A percentile compares a stretch with the other conserved stretches of the same genome.
phyloP scores from a whole-genome alignment of 1,140 invertebrate species.

The Drosophila lowei region DNA sequence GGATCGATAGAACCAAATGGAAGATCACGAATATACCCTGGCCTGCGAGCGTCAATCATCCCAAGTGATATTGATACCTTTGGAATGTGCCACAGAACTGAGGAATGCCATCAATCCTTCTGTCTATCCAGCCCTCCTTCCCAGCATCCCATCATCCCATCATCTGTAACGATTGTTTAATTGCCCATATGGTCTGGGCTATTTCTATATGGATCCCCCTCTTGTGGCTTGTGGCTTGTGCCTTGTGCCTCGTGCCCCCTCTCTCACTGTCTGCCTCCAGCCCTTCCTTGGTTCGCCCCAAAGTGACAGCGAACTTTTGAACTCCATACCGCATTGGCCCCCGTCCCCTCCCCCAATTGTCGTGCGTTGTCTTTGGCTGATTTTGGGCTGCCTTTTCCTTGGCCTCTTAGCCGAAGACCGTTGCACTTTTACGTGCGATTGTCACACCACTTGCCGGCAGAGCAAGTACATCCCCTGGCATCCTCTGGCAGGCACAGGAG shows the following conservation, averaged over 20 bases:
- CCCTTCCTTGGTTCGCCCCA: constrained; percentile 3
- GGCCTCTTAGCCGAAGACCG: constrained; percentile 50
- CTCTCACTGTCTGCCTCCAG: constrained; percentile 2
- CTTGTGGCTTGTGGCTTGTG: not conserved
- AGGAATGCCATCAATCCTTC: constrained; percentile 15
- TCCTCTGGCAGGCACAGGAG: not conserved
- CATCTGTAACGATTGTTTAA: constrained; percentile 53
- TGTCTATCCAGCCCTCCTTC: constrained; percentile 1
- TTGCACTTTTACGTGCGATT: constrained; percentile 80
- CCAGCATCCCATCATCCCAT: constrained; percentile 13
- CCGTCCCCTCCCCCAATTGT: constrained; percentile 12
- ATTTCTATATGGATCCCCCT: constrained; percentile 18
- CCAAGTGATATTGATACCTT: constrained; percentile 19
- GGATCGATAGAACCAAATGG: too few species aligned
- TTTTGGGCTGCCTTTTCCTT: constrained; percentile 29
- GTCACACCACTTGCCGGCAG: constrained; percentile 71
- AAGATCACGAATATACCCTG: too few species aligned
- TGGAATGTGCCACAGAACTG: constrained; percentile 26
- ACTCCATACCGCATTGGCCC: constrained; percentile 23
- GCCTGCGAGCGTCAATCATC: too few species aligned
- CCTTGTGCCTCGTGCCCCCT: constrained; percentile 19
- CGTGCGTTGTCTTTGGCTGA: constrained; percentile 15
- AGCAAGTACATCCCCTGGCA: constrained; percentile 27
- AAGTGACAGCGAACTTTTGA: constrained; percentile 43
- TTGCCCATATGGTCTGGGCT: constrained; percentile 64